Conservation (phyloP, 2,888 invertebrate species). For the Drosophila merina region DNA sequence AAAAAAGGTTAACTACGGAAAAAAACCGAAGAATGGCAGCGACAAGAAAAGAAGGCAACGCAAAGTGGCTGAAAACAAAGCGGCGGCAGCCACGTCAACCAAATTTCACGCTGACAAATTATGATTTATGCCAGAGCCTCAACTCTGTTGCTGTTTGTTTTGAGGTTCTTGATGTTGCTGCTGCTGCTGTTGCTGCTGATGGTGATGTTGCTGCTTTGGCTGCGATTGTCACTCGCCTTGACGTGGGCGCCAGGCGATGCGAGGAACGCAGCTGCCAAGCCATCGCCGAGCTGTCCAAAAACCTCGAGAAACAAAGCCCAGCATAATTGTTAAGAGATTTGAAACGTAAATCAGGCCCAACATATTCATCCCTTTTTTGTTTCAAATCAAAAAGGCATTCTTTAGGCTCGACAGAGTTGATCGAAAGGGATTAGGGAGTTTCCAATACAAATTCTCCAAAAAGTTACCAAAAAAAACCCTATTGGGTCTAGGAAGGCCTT, state of each 20-base stretch:
- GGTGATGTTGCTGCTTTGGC: conserved; percentile 2
- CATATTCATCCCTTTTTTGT: background rate
- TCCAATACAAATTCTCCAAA: too few relatives aligned
- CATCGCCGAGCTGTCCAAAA: conserved; percentile 17
- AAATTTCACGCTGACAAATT: conserved; percentile 73
- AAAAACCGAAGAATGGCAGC: conserved; percentile 8
- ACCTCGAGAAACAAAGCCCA: conserved; percentile 27
- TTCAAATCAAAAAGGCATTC: background rate
- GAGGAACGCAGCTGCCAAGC: conserved; percentile 20
- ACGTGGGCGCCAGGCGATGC: conserved; percentile 27
- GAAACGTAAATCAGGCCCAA: conserved; percentile 32
- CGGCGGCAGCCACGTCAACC: conserved; percentile 52
- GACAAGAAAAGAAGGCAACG: conserved; percentile 17
- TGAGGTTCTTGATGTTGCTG: conserved; percentile 21
- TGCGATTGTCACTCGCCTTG: conserved; percentile 9
- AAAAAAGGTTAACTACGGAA: conserved; percentile 26
- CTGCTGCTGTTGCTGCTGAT: conserved; percentile 8
- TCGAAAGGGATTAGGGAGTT: too few relatives aligned
- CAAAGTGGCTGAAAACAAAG: conserved; percentile 35
- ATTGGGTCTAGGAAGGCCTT: too few relatives aligned
- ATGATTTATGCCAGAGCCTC: conserved; percentile 70
- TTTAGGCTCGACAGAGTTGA: background rate
- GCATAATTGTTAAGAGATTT: conserved; percentile 8
- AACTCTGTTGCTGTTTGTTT: conserved; percentile 8
- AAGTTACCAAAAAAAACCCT: too few relatives aligned